Conservation (phyloP, 2,797 vertebrate genomes). For the Epinephelus awoara region DNA sequence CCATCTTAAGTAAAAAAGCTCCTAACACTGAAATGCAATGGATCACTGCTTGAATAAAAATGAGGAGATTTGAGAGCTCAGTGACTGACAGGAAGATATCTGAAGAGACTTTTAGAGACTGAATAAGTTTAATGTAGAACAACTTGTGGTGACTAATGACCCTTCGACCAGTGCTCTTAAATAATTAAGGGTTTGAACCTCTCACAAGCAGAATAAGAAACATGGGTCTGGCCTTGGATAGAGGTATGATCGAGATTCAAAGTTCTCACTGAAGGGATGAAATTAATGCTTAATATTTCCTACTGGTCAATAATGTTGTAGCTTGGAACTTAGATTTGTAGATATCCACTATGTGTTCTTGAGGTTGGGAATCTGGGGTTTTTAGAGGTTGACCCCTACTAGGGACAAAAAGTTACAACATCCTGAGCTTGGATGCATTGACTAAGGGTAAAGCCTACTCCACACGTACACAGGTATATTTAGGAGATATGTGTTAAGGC, state of each 20-base stretch:
- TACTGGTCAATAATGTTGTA: background rate
- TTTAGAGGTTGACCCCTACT: background rate
- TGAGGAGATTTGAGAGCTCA: constrained; percentile 11
- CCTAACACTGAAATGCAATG: background rate
- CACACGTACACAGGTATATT: no score
- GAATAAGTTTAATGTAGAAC: constrained; percentile 10
- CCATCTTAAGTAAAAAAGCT: background rate
- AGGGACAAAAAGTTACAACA: background rate
- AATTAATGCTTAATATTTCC: constrained; percentile 11
- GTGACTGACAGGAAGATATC: constrained; percentile 11
- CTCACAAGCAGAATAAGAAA: constrained; percentile 25
- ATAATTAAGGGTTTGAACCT: constrained; percentile 17
- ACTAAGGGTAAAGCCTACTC: no score
- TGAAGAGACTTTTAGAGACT: constrained; percentile 3
- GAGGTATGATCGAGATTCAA: background rate
- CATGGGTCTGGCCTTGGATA: constrained; percentile 3
- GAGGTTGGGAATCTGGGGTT: background rate
- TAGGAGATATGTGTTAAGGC: no score
- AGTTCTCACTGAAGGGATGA: background rate
- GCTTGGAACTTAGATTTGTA: background rate
- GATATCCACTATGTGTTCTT: background rate
- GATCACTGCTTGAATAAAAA: constrained; percentile 24
- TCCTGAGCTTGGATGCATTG: background rate
- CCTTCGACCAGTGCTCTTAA: background rate
- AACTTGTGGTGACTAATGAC: constrained; percentile 12